Evolutionary conservation across 2,888 invertebrate species (phyloP).

Genomic region (Exocentrus adspersus): DNA sequence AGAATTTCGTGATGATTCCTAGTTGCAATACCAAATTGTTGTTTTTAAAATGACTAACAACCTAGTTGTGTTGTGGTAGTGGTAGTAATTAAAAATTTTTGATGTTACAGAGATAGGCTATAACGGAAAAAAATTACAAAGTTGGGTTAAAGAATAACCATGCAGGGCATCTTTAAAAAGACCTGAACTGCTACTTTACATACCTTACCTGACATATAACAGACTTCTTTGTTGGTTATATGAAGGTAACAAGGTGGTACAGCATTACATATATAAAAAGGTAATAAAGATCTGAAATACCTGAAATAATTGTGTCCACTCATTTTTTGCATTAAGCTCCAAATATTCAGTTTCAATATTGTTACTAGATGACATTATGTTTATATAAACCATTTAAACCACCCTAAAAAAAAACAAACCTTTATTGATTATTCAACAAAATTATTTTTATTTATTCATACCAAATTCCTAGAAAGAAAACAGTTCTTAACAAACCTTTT

Average conservation of each 20-base stretch:
- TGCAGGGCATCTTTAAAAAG: no score
- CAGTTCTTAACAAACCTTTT: conserved; percentile 22
- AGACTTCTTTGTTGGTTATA: not conserved
- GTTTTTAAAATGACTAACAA: no score
- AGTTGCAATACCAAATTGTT: no score
- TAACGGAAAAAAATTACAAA: no score
- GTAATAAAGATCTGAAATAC: conserved; percentile 63
- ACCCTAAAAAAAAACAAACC: conserved; percentile 24
- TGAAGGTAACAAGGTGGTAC: not conserved
- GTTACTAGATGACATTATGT: conserved; percentile 58
- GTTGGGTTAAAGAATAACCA: no score
- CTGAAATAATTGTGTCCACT: conserved; percentile 79
- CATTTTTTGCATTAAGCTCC: conserved; percentile 74
- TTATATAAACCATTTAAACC: conserved; percentile 24
- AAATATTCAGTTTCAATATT: conserved; percentile 78
- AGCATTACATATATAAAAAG: conserved; percentile 7
- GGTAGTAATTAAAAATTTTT: no score
- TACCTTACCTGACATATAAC: no score
- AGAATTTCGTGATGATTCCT: no score
- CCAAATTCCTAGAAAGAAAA: no score
- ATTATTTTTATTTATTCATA: conserved; percentile 12
- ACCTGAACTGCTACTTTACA: no score
- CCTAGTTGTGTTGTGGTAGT: no score
- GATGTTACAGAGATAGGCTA: no score
- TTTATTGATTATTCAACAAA: conserved; percentile 19